phyloP scores from a whole-genome alignment of 2,888 invertebrate genomes.

The Drosophila macrospina region DNA sequence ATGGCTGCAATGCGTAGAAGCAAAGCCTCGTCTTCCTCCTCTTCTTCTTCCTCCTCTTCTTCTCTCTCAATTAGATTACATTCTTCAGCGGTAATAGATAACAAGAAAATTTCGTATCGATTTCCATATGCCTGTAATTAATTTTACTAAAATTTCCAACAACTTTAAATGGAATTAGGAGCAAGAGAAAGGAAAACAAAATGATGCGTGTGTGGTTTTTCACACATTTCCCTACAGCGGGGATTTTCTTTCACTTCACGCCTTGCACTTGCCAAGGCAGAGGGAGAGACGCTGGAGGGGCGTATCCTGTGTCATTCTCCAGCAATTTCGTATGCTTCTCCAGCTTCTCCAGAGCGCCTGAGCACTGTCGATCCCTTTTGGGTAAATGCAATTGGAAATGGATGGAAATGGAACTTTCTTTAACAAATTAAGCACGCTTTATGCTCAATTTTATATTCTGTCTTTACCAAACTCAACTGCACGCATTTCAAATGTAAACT shows the following conservation, averaged over 20 bases:
- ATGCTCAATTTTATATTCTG: conserved; percentile 76
- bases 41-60: background rate
- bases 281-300: too few relatives aligned
- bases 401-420: conserved; percentile 69
- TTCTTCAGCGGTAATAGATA: conserved; percentile 33
- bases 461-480: conserved; percentile 35
- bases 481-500: conserved; percentile 72
- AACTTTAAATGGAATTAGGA: conserved; percentile 40
- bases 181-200: conserved; percentile 15
- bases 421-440: conserved; percentile 77
- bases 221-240: conserved; percentile 58
- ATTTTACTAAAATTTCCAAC: conserved; percentile 82
- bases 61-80: conserved; percentile 5
- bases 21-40: background rate
- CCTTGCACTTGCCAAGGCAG: conserved; percentile 50
- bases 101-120: conserved; percentile 31
- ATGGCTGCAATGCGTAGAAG: conserved; percentile 45
- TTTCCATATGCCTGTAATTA: conserved; percentile 72
- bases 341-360: too few relatives aligned
- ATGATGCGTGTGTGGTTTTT: conserved; percentile 72
- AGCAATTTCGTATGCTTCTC: conserved; percentile 76
- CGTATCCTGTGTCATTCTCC: conserved; percentile 74
- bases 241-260: conserved; percentile 60
- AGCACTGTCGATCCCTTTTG: conserved; percentile 27
- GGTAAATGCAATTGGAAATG: conserved; percentile 17